Evolutionary conservation across 1,140 invertebrate genomes (phyloP).

Genomic region (Melanaphis sacchari): DNA sequence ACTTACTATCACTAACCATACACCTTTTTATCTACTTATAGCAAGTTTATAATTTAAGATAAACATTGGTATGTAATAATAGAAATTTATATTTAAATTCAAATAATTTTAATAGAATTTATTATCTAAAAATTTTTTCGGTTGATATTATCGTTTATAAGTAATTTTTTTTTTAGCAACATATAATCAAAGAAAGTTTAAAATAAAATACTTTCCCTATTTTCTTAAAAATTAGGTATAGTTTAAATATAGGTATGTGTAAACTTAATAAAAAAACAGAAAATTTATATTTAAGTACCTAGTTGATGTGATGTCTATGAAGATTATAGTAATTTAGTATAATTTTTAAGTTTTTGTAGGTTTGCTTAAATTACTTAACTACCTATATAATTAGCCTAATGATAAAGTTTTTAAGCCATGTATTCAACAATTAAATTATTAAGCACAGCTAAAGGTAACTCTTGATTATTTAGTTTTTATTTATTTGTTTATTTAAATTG

Average conservation of each 20-base stretch:
- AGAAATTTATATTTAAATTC: neutral
- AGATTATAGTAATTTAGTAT: neutral
- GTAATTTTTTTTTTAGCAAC: neutral
- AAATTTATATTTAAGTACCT: neutral
- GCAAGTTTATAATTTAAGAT: neutral
- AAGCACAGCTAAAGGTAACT: neutral
- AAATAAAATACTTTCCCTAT: neutral
- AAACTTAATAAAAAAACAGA: neutral
- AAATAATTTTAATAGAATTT: neutral
- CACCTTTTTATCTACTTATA: neutral
- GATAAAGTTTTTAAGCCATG: neutral
- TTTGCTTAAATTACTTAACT: neutral
- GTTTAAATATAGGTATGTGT: neutral
- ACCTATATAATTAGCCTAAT: neutral
- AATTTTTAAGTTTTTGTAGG: neutral
- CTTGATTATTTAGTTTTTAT: constrained; percentile 17
- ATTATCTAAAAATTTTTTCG: too few relatives aligned
- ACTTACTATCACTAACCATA: neutral
- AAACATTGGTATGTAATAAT: neutral
- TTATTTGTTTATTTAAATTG: constrained; percentile 10
- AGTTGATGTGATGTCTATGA: neutral
- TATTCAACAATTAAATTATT: neutral
- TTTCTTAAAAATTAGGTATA: neutral
- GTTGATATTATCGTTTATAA: too few relatives aligned
- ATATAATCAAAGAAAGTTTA: neutral